Evolutionary conservation across 2,113 vertebrate genomes (phyloP).

Genomic region (Pithys albifrons): DNA sequence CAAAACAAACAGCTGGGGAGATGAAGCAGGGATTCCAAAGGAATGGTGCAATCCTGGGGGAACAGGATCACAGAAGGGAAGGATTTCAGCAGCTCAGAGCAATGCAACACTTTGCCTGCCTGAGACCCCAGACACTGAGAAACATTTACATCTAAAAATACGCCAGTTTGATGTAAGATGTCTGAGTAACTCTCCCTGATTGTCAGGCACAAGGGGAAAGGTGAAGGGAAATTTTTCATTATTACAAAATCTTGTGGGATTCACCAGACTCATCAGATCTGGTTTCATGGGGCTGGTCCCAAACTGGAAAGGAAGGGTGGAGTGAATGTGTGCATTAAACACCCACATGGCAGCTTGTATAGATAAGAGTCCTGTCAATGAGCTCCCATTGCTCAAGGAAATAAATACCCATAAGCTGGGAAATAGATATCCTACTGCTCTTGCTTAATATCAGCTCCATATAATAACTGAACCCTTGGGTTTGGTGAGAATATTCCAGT

Average conservation of each 20-base stretch:
- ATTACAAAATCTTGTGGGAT: background rate
- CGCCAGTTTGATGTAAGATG: background rate
- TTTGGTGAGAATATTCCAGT: background rate
- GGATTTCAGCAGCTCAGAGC: background rate
- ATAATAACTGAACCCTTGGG: background rate
- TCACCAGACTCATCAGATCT: background rate
- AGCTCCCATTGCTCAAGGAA: background rate
- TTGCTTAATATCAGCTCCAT: background rate
- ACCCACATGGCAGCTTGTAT: background rate
- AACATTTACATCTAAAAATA: conserved; percentile 16
- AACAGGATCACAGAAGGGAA: background rate
- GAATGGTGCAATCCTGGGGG: background rate
- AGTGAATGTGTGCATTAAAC: background rate
- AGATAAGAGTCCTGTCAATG: background rate
- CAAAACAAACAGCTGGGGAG: conserved; percentile 25
- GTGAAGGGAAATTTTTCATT: background rate
- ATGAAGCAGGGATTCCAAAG: conserved; percentile 24
- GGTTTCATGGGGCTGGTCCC: background rate
- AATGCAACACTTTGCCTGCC: background rate
- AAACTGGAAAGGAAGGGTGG: background rate
- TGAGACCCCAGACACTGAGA: background rate
- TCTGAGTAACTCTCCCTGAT: background rate
- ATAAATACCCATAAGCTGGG: background rate
- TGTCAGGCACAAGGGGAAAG: background rate
- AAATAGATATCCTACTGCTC: background rate